Evolutionary conservation across 2,797 vertebrate species (phyloP).

Genomic region (Lutjanus argentimaculatus): DNA sequence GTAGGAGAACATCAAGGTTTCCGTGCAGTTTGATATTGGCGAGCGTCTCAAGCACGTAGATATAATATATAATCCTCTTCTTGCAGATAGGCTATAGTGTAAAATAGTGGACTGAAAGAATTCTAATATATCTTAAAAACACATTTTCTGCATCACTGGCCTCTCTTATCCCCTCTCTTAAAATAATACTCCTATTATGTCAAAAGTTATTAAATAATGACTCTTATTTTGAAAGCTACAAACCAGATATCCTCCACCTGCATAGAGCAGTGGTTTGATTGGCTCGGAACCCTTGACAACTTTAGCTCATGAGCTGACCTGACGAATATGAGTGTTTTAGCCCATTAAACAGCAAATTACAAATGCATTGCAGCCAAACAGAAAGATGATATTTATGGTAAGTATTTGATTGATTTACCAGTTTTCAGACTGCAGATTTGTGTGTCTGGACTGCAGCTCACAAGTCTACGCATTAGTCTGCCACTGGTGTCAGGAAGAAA

Average conservation of each 20-base stretch:
- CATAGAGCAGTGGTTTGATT: background rate
- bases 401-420: background rate
- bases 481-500: background rate
- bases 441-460: background rate
- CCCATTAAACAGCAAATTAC: too few species aligned
- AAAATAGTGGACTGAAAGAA: background rate
- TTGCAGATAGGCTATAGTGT: too few species aligned
- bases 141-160: background rate
- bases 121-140: background rate
- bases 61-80: too few species aligned
- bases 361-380: background rate
- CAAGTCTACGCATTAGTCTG: background rate
- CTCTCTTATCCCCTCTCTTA: background rate
- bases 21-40: background rate
- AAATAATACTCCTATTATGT: background rate
- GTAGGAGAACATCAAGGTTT: background rate
- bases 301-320: background rate
- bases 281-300: background rate
- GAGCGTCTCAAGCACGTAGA: background rate
- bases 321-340: background rate
- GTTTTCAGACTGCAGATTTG: background rate
- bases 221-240: constrained; percentile 33
- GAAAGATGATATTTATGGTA: background rate
- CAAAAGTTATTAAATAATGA: background rate
- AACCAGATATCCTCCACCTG: background rate